Base-by-base conservation (phyloP, 37 sponge, comb jelly and placozoan species). In the Halichondria panicea region DNA sequence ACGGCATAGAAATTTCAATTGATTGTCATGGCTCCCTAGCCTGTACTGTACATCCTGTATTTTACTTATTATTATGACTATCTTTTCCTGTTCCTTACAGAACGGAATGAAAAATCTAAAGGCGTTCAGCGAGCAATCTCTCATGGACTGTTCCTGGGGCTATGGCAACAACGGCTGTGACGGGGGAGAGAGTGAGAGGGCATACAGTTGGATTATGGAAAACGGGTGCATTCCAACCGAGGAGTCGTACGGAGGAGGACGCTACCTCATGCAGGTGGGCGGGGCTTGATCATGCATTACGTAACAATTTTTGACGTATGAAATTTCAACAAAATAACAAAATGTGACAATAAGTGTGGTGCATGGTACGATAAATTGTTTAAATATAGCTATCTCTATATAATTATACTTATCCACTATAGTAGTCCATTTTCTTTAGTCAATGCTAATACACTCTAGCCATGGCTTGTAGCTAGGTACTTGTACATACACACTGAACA, bases 161-260 rank as follows among this genome's bases (percentile, higher is more conserved):
- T 83, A 81, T 62, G 99, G 99, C 28, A 98, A 98, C 89, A 93
- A 93, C 76, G 99, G 86, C 24, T 98, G 99, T 89, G 99, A 98
- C 76, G 99, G 99, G 12, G 99, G 99, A 21, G 99, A 98, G 87
- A 88, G 89, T 43, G 93, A 82, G 66, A 79, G 97, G 18, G 82
- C 97, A 1, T 97, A 88, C 76, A 74, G 91, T 84, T 97, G 94
- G 94, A 93, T 97, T 65, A 81, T 91, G 63, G 68, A 86, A 19
- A 76, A 87, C 66, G 87, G 87, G 1, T 94, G 97, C 43, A 80
- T 97, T 11, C 95, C 97, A 22, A 84, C 81, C 15, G 94, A 90
- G 43, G 77, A 34, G 13, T 36, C 46, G 0, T 97, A 97, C 62
- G 52, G 56, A 22, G 56, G 57, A 33, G 97, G 97, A 6, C 89